Evolutionary conservation across 2,113 vertebrate species (phyloP).

Genomic region (Callionymus lyra): DNA sequence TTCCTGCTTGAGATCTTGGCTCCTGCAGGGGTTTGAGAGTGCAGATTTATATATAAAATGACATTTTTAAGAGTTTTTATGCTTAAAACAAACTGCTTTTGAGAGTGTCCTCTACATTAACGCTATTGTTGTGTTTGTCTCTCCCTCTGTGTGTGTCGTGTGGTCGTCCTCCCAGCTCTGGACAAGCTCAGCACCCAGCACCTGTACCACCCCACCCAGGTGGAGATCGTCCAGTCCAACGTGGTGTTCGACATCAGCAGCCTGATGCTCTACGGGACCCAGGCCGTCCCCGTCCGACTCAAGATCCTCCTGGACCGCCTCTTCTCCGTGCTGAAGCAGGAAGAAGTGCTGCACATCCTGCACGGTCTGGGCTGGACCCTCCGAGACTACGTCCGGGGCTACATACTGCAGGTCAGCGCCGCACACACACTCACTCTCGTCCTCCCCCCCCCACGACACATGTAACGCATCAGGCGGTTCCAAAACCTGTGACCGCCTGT

Average conservation of each 20-base stretch:
- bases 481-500: too few species aligned
- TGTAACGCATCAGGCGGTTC: too few species aligned
- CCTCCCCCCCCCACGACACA: too few species aligned
- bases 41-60: too few species aligned
- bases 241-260: slow-evolving; percentile 98
- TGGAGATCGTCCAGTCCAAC: slow-evolving; percentile 96
- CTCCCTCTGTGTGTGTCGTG: slow-evolving; percentile 5
- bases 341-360: slow-evolving; percentile 93
- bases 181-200: slow-evolving; percentile 91
- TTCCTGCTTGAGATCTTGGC: too few species aligned
- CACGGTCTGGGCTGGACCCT: slow-evolving; percentile 95
- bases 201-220: slow-evolving; percentile 84
- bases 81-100: too few species aligned
- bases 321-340: slow-evolving; percentile 94
- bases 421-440: too few species aligned
- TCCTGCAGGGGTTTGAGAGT: too few species aligned
- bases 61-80: too few species aligned
- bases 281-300: slow-evolving; percentile 88
- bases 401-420: slow-evolving; percentile 83
- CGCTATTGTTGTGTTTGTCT: too few species aligned
- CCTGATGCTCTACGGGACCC: slow-evolving; percentile 95
- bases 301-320: slow-evolving; percentile 98
- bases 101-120: too few species aligned
- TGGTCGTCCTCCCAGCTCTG: slow-evolving; percentile 67
- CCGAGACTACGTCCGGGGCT: slow-evolving; percentile 94